Base-by-base conservation (phyloP, 2,797 vertebrate species). In the Poliocrania exsul region DNA sequence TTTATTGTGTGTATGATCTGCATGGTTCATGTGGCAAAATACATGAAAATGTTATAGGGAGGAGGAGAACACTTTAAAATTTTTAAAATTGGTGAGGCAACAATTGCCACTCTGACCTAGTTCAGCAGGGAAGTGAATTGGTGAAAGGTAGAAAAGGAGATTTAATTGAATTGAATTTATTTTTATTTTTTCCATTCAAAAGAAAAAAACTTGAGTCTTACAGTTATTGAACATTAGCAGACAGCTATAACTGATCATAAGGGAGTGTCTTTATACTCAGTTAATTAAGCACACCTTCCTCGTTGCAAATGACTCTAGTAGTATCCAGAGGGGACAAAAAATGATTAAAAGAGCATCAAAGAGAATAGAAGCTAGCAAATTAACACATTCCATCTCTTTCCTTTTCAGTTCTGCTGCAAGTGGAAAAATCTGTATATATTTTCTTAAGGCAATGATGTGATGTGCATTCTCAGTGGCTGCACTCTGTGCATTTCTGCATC, bases 221-320 rank as follows among this genome's bases (percentile, higher is more conserved):
- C 49, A 17, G 49, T 84, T 93, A 60, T 3, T 93, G 51, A 80
- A 62, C 37, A 33, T 95, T 81, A 84, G 70, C 62, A 86, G 90
- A 56, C 0, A 3, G 60, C 79, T 91, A 1, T 74, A 95, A 93
- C 51, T 57, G 38, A 87, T 96, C 80, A 67, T 74, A 66, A 86
- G 38, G 80, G 69, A 92, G 70, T 82, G 82, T 70, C 77, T 91
- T 92, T 67, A 69, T 74, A 46, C 29, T 85, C 35, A 75, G 70
- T 73, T 96, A 90, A 95, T 97, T 97, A 92, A 94, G 86, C 53
- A 86, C 82, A 93, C 86, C 89, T 95, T 73, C 72, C 61, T 95
- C 28, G 10, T 90, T 92, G 61, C 58, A 70, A 88, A 95, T 54
- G 64, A 20, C 78, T 85, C 10, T 25, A 77, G 86, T 77, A 81